Evolutionary conservation across 2,113 vertebrate species (phyloP).

Genomic region (Chloropsis cyanopogon): DNA sequence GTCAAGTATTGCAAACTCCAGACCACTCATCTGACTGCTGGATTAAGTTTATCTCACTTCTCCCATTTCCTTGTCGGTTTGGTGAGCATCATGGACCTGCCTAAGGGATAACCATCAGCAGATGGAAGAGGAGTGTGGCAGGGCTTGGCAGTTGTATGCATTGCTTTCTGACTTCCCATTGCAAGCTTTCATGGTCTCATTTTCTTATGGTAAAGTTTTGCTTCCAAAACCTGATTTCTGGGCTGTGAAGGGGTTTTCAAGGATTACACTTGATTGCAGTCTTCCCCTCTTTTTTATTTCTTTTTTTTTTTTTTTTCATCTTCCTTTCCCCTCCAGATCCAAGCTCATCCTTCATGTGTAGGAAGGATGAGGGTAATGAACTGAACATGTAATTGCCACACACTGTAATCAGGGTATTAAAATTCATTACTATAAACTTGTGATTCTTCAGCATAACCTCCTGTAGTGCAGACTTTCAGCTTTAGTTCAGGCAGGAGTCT

Average conservation of each 20-base stretch:
- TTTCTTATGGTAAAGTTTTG: constrained; percentile 3
- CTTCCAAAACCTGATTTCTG: background rate
- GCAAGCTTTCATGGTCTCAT: background rate
- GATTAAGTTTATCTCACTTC: background rate
- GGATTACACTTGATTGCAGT: background rate
- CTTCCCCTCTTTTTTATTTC: rapidly evolving
- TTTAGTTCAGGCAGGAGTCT: background rate
- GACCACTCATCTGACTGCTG: background rate
- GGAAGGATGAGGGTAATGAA: background rate
- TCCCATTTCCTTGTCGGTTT: constrained; percentile 17
- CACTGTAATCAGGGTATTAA: background rate
- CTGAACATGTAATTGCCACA: background rate
- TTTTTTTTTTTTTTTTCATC: rapidly evolving
- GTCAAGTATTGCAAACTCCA: background rate
- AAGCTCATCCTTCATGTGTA: background rate
- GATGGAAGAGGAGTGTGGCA: constrained; percentile 33
- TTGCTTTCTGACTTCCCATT: background rate
- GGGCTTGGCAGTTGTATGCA: background rate
- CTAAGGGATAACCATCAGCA: constrained; percentile 56
- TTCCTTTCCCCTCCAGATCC: background rate
- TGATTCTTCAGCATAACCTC: background rate
- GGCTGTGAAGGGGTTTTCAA: background rate
- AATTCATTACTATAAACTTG: background rate
- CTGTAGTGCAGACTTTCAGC: background rate
- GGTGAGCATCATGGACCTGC: background rate